Evolutionary conservation across 2,888 invertebrate species (phyloP).

Genomic region (Eurois occulta): DNA sequence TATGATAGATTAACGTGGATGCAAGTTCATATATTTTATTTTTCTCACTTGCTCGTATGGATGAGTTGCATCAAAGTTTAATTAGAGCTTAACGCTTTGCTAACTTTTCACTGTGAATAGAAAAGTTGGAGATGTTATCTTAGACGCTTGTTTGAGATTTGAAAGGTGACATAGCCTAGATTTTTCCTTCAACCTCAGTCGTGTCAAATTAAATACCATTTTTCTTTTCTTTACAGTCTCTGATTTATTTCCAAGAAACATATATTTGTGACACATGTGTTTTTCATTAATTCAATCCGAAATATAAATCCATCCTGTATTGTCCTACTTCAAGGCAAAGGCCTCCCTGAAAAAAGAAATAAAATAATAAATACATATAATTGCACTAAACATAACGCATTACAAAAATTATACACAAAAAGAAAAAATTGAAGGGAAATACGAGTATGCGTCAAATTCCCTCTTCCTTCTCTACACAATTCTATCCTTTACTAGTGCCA

Average conservation of each 20-base stretch:
- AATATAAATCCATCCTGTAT: not conserved
- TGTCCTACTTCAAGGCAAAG: too few relatives aligned
- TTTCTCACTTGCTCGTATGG: conserved; percentile 17
- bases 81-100: conserved; percentile 8
- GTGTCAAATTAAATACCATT: not conserved
- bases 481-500: not conserved
- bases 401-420: not conserved
- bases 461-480: not conserved
- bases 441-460: not conserved
- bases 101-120: not conserved
- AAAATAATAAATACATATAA: not conserved
- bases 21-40: conserved; percentile 46
- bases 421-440: too few relatives aligned
- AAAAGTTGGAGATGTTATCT: not conserved
- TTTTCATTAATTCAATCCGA: not conserved
- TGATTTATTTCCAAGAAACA: not conserved
- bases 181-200: not conserved
- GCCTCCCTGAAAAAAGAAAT: not conserved
- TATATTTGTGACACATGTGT: not conserved
- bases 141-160: not conserved
- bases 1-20: conserved; percentile 47
- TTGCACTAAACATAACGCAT: not conserved
- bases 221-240: not conserved
- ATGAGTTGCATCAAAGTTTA: conserved; percentile 34
- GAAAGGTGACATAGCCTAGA: not conserved